Percentiles rank a stretch among this genome's conserved stretches.
phyloP scores from a whole-genome alignment of 2,888 invertebrate genomes.

The Drosophila conformis region DNA sequence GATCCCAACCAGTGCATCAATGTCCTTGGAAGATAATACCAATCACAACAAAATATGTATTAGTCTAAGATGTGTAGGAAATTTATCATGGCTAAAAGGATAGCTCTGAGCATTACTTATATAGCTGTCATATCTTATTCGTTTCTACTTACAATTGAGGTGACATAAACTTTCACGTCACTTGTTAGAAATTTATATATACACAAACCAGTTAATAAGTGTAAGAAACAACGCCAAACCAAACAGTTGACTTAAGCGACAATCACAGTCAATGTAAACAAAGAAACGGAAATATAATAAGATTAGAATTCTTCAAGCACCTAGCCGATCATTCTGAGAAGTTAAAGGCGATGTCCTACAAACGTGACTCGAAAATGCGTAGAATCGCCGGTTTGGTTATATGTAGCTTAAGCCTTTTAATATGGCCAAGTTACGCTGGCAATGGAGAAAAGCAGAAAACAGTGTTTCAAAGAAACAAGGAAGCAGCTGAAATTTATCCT shows the following conservation, averaged over 20 bases:
- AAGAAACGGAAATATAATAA: background rate
- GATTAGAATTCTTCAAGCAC: background rate
- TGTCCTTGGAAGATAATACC: background rate
- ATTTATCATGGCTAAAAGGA: background rate
- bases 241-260: background rate
- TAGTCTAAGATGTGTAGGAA: background rate
- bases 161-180: background rate
- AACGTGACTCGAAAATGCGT: background rate
- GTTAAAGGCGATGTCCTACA: background rate
- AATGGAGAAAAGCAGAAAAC: background rate
- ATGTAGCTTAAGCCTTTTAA: slow-evolving; percentile 47
- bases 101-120: background rate
- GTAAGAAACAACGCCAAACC: background rate
- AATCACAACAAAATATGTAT: background rate
- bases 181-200: background rate
- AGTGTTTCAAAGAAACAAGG: slow-evolving; percentile 2
- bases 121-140: background rate
- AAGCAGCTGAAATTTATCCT: slow-evolving; percentile 4
- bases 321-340: too few relatives aligned
- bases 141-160: background rate
- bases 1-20: background rate
- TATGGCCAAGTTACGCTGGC: slow-evolving; percentile 38
- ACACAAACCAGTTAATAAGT: background rate
- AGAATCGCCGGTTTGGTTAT: slow-evolving; percentile 47
- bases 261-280: background rate